Evolutionary conservation across 2,113 vertebrate genomes (phyloP).

Genomic region (Spilogale gracilis): DNA sequence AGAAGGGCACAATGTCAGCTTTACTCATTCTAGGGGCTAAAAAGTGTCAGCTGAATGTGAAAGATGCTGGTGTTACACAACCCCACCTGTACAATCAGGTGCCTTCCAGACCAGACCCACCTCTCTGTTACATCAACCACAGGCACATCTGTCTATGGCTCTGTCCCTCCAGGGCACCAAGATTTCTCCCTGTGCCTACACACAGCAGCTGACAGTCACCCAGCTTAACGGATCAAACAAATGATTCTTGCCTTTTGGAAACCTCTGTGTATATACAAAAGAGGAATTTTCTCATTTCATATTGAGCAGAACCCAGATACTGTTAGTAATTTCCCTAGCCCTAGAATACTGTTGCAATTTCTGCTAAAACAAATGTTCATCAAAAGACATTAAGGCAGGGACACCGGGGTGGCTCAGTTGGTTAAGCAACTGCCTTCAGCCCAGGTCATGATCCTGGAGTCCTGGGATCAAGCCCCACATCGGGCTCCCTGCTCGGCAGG

Average conservation of each 20-base stretch:
- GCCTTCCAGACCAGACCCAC: background rate
- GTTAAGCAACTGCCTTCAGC: no score
- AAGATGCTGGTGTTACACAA: background rate
- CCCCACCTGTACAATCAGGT: background rate
- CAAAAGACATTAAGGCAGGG: background rate
- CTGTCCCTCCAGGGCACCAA: background rate
- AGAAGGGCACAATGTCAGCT: background rate
- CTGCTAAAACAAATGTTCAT: background rate
- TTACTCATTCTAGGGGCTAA: background rate
- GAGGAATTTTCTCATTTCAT: background rate
- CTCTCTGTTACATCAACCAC: background rate
- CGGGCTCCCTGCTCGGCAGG: no score
- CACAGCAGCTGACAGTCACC: background rate
- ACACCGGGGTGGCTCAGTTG: no score
- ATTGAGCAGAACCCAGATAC: background rate
- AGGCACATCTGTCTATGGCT: background rate
- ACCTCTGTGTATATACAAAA: background rate
- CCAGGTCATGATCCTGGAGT: no score
- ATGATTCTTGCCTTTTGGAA: background rate
- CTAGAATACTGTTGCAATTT: background rate
- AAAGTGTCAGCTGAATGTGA: background rate
- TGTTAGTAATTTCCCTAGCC: background rate
- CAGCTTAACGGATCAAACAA: background rate
- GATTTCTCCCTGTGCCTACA: background rate
- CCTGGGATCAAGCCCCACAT: no score